Evolutionary conservation across 1,140 invertebrate genomes (phyloP).

Genomic region (Drosophila saltans): DNA sequence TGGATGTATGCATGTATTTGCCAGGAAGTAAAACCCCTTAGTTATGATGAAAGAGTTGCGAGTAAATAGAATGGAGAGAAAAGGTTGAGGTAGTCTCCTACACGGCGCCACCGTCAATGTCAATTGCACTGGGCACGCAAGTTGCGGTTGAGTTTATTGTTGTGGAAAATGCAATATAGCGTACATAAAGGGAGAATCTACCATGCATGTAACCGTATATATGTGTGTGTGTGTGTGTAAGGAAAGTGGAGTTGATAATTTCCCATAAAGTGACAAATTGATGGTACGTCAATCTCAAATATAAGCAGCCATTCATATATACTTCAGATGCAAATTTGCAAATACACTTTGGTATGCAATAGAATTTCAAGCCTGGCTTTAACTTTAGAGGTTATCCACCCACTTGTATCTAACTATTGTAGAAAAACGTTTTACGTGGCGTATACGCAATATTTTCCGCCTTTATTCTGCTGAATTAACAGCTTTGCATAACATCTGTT

Average conservation of each 20-base stretch:
- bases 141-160: conserved; percentile 16
- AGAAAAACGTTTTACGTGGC: not conserved
- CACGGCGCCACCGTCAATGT: conserved; percentile 20
- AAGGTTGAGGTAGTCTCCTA: not conserved
- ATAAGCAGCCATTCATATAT: conserved; percentile 4
- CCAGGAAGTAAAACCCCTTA: conserved; percentile 12
- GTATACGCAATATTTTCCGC: not conserved
- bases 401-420: too few relatives aligned
- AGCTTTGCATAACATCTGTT: conserved; percentile 12
- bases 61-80: not conserved
- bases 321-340: not conserved
- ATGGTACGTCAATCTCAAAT: conserved; percentile 15
- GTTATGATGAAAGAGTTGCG: conserved; percentile 15
- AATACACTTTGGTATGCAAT: not conserved
- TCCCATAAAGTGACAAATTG: conserved; percentile 18
- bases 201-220: not conserved
- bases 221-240: not conserved
- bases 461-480: conserved; percentile 5
- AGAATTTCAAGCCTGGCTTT: conserved; percentile 3
- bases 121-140: conserved; percentile 21
- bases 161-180: conserved; percentile 18
- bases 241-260: conserved; percentile 11
- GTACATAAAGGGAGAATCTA: not conserved
- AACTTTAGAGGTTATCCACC: not conserved
- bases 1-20: not conserved